Conservation (phyloP, 2,888 invertebrate species). For the Heliothis peltigera region DNA sequence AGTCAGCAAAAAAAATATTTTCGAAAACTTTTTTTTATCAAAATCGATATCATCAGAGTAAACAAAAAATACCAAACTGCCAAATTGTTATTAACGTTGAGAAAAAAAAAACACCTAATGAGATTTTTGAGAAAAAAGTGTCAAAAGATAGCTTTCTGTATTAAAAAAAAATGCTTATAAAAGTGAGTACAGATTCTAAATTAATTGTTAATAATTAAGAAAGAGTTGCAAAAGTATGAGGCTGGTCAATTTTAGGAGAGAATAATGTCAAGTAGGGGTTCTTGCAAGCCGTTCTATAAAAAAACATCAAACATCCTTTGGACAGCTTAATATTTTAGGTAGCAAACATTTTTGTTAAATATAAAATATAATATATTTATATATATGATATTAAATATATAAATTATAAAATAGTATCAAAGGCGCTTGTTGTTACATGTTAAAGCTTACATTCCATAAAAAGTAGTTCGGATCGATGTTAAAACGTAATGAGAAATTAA, state of each 20-base stretch:
- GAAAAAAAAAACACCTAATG: constrained; percentile 49
- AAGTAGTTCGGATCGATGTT: constrained; percentile 76
- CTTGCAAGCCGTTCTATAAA: constrained; percentile 50
- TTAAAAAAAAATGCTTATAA: constrained; percentile 56
- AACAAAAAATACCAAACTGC: constrained; percentile 70
- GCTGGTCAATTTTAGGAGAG: constrained; percentile 84
- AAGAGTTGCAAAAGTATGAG: constrained; percentile 59
- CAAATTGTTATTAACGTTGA: constrained; percentile 68
- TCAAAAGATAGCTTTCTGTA: constrained; percentile 67
- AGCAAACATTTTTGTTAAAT: constrained; percentile 54
- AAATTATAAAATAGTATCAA: constrained; percentile 61
- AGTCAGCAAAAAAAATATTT: constrained; percentile 40
- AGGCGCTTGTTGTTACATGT: constrained; percentile 82
- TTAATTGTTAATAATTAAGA: constrained; percentile 71
- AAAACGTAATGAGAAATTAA: constrained; percentile 64
- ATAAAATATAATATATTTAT: constrained; percentile 44
- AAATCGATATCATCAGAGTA: constrained; percentile 36
- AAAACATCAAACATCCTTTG: constrained; percentile 48
- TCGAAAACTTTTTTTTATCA: constrained; percentile 8
- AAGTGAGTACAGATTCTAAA: constrained; percentile 75
- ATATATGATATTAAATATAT: constrained; percentile 52
- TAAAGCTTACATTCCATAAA: constrained; percentile 81
- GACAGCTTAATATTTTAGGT: constrained; percentile 49
- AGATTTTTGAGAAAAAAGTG: constrained; percentile 64
- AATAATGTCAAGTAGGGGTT: constrained; percentile 48